phyloP scores from a whole-genome alignment of 2,113 vertebrate genomes.

The Gnathonemus longibarbis region DNA sequence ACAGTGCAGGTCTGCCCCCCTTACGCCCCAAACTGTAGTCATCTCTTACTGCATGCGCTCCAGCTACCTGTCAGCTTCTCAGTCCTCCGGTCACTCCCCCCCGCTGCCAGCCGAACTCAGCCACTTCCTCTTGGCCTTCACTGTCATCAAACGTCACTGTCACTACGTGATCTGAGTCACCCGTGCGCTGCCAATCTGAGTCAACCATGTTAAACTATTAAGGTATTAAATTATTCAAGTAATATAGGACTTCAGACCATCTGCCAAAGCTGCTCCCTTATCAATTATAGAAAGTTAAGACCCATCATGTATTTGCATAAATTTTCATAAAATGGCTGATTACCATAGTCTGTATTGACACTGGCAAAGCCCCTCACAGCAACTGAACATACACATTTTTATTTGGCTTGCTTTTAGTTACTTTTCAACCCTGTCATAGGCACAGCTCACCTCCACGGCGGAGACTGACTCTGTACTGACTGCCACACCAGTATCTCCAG shows the following conservation, averaged over 20 bases:
- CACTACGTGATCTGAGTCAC: background rate
- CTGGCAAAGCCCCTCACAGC: background rate
- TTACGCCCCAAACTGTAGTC: too few species aligned
- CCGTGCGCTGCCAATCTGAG: background rate
- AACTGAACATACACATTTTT: background rate
- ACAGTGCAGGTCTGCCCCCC: too few species aligned
- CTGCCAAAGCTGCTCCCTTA: background rate
- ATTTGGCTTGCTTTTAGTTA: background rate
- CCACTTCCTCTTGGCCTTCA: background rate
- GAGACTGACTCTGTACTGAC: background rate
- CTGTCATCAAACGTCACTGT: background rate
- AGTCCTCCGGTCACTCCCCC: background rate
- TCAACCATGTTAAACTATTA: background rate
- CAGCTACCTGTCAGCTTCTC: background rate
- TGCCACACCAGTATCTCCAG: background rate
- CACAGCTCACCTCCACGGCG: background rate
- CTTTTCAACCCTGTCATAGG: background rate
- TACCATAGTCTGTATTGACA: background rate
- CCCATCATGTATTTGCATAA: background rate
- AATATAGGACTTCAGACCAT: background rate
- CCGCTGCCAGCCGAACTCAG: background rate
- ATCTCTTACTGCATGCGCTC: background rate
- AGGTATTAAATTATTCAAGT: background rate
- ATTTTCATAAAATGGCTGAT: background rate
- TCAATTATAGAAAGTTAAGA: background rate